These are phyloP conservation scores for Vollenhovia emeryi DNA, from an alignment of 1,140 invertebrate genomes.

Conservation along the genomic window DNA sequence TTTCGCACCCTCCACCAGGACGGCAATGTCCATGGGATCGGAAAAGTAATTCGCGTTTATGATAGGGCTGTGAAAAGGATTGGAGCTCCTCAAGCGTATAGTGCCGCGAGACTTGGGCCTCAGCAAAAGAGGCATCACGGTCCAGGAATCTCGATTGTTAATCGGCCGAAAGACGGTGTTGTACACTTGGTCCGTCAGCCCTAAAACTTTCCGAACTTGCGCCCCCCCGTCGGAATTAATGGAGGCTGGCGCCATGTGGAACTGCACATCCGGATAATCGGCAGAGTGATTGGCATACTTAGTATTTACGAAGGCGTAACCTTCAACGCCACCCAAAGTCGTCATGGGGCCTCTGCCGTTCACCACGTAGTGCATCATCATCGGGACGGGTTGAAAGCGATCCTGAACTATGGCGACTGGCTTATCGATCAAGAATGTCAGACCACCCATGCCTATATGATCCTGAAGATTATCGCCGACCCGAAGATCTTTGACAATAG, in stretches of 20 bases:
- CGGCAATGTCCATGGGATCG: constrained; percentile 91
- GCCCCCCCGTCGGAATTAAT: constrained; percentile 92
- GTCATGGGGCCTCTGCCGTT: constrained; percentile 93
- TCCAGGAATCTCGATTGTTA: constrained; percentile 92
- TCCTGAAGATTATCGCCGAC: constrained; percentile 93
- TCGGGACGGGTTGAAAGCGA: constrained; percentile 89
- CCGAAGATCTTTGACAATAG: constrained; percentile 90
- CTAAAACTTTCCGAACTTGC: constrained; percentile 91
- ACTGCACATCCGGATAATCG: constrained; percentile 93
- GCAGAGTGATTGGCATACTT: constrained; percentile 90
- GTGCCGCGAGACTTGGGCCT: constrained; percentile 93
- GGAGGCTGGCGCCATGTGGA: constrained; percentile 94
- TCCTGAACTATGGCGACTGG: constrained; percentile 92
- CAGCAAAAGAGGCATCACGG: constrained; percentile 92
- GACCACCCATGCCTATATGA: constrained; percentile 92
- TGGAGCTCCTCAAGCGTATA: constrained; percentile 89
- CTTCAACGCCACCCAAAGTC: constrained; percentile 93
- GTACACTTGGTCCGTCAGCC: constrained; percentile 93
- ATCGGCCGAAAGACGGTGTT: constrained; percentile 92
- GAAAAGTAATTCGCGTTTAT: constrained; percentile 96
- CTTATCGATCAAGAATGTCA: constrained; percentile 91
- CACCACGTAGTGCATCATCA: constrained; percentile 92
- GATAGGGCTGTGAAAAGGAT: constrained; percentile 94
- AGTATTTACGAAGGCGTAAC: constrained; percentile 94
- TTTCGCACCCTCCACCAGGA: constrained; percentile 93